Base-by-base conservation (phyloP, 2,113 vertebrate genomes). In the Lepus americanus region DNA sequence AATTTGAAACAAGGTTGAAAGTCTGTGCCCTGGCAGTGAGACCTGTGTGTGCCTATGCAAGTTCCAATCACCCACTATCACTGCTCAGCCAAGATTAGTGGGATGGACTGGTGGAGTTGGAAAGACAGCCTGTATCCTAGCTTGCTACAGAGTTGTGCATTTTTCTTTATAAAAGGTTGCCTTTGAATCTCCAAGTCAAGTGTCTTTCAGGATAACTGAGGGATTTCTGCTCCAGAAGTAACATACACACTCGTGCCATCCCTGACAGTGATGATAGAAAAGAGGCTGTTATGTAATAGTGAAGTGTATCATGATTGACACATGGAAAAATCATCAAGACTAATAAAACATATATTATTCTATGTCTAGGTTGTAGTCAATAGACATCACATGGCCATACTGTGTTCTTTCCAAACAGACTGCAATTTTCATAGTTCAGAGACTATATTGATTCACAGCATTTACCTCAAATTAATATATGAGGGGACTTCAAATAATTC, bases 71-170 rank as follows among this genome's bases (percentile, higher is more conserved):
- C 44, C 44, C 44, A 44, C 44, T 44, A 44, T 44, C 44, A 44
- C 53, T 25, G 12, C 9, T 53, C 72, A 16, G 22, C 12, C 1
- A 13, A 14, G 1, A 27, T 12, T 36, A 9, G 17, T 31, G 25
- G 6, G 17, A 9, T 22, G n/a, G 17, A 23, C 55, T 51, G 0
- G 13, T 23, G 14, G 0, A 19, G 2, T 29, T 22, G 31, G 39
- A 49, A 79, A 69, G 4, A 6, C 4, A 51, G 36, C 9, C n/a
- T 22, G 4, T 31, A 9, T 0, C 3, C 4, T 31, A 17, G 22
- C 27, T 20, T 25, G 55, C 5, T 0, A 1, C 39, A 17, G 14
- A 73, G 5, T 6, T 78, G 1, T 16, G 14, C 0, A 1, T 36
- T 69, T 55, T 80, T 76, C 31, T 53, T 67, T 74, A 92, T n/a